Conservation (phyloP, 2,797 vertebrate species). For the Sarcophilus harrisii region DNA sequence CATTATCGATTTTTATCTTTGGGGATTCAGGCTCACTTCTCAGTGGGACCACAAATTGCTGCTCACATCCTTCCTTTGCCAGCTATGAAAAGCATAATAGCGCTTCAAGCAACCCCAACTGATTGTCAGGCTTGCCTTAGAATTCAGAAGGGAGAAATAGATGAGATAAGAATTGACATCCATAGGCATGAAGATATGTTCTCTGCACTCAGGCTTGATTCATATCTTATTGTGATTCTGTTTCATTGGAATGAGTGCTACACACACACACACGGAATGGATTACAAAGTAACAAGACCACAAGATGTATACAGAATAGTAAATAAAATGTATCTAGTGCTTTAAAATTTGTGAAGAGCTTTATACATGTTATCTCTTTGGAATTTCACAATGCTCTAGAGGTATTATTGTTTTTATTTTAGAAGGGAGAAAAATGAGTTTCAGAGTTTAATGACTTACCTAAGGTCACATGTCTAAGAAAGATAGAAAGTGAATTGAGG, state of each 20-base stretch:
- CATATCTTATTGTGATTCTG: not conserved
- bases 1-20: not conserved
- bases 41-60: constrained; percentile 16
- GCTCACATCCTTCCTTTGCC: constrained; percentile 21
- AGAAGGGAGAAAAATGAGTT: not conserved
- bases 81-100: constrained; percentile 9
- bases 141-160: constrained; percentile 22
- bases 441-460: not conserved
- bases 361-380: not conserved
- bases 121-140: not conserved
- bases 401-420: not conserved
- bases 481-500: not conserved
- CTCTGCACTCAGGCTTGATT: constrained; percentile 6
- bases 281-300: not conserved
- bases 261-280: not conserved
- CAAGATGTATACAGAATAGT: not conserved
- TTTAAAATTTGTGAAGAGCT: not conserved
- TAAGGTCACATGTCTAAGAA: not conserved
- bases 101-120: not conserved
- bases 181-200: constrained; percentile 35
- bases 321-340: not conserved
- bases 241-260: not conserved
- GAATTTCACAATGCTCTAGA: not conserved
- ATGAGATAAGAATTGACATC: constrained; percentile 21
- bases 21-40: not conserved